Conservation (phyloP, 1,140 invertebrate genomes). For the Trichonephila clavata region DNA sequence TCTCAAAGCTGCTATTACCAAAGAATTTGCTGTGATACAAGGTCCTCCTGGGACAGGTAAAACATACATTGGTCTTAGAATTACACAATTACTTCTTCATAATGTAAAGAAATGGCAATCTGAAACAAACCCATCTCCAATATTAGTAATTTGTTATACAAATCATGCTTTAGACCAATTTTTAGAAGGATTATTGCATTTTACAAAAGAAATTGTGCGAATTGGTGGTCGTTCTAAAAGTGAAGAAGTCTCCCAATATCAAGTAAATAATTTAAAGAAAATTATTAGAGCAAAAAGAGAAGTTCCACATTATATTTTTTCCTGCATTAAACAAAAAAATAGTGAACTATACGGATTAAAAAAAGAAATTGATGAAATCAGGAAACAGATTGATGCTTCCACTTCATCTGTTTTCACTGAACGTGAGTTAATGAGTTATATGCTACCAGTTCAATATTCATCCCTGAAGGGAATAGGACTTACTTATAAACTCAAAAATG, state of each 20-base stretch:
- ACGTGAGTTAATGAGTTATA: background rate
- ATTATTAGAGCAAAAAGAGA: background rate
- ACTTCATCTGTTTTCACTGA: background rate
- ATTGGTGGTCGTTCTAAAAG: slow-evolving; percentile 88
- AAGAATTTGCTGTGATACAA: slow-evolving; percentile 87
- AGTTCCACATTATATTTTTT: slow-evolving; percentile 40
- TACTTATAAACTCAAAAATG: background rate
- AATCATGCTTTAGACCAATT: slow-evolving; percentile 96
- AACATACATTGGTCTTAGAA: slow-evolving; percentile 85
- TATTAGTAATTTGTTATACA: slow-evolving; percentile 92
- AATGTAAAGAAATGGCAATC: slow-evolving; percentile 80
- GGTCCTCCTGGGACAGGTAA: slow-evolving; percentile 90
- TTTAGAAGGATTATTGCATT: slow-evolving; percentile 86
- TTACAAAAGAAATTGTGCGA: slow-evolving; percentile 84
- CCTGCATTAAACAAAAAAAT: slow-evolving; percentile 26
- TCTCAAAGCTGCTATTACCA: slow-evolving; percentile 81
- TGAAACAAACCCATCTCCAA: slow-evolving; percentile 81
- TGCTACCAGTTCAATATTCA: background rate
- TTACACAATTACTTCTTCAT: slow-evolving; percentile 80
- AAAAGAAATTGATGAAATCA: slow-evolving; percentile 37
- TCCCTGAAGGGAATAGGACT: background rate
- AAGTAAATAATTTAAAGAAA: slow-evolving; percentile 64
- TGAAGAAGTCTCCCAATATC: slow-evolving; percentile 79
- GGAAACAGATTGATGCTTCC: background rate
- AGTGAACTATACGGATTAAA: background rate